Percentiles rank a stretch among this genome's conserved stretches.
phyloP scores from a whole-genome alignment of 1,140 invertebrate genomes.

The Sitobion miscanthi region DNA sequence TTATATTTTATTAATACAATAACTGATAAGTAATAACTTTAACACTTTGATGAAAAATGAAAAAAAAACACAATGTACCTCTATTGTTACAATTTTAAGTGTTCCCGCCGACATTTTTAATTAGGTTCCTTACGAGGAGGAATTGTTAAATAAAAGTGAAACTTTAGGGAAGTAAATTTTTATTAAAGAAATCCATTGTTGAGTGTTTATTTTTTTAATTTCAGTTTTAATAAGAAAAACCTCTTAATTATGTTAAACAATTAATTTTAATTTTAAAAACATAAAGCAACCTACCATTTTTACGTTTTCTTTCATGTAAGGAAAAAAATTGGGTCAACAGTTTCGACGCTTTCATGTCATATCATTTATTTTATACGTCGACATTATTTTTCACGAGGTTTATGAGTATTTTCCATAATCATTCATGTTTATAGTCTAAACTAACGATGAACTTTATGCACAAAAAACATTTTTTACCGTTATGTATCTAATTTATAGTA shows the following conservation, averaged over 20 bases:
- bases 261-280: slow-evolving; percentile 34
- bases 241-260: slow-evolving; percentile 42
- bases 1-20: neutral
- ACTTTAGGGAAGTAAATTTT: neutral
- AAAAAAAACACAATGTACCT: neutral
- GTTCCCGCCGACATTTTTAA: neutral
- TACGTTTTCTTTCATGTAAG: neutral
- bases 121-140: neutral
- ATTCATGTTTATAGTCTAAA: neutral
- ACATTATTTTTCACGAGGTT: neutral
- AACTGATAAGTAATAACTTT: neutral
- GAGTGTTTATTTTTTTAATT: slow-evolving; percentile 28
- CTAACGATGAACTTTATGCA: neutral
- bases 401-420: neutral
- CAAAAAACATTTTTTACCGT: neutral
- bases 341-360: neutral
- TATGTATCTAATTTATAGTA: neutral
- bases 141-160: neutral
- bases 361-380: neutral
- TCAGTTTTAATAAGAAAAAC: slow-evolving; percentile 42
- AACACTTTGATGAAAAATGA: neutral
- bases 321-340: neutral
- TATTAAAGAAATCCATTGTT: slow-evolving; percentile 43
- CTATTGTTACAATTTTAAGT: slow-evolving; percentile 16
- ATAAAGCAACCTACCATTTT: neutral